Evolutionary conservation across 2,797 vertebrate species (phyloP).

Genomic region (Enoplosus armatus): DNA sequence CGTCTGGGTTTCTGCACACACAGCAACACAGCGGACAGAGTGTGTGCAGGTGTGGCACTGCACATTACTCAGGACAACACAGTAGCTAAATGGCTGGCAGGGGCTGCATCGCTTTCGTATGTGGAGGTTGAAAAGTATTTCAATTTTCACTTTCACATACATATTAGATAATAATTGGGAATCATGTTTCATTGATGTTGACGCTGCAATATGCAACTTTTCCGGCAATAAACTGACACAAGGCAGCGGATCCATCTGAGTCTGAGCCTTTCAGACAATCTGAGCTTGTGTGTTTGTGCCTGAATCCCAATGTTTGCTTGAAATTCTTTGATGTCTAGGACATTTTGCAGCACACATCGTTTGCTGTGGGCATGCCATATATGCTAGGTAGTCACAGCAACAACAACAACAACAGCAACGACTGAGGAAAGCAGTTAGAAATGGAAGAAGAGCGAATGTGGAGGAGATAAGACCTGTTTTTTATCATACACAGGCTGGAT

Average conservation of each 20-base stretch:
- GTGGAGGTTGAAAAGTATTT: background rate
- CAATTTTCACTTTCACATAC: background rate
- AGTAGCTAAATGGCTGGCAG: background rate
- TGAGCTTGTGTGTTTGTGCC: background rate
- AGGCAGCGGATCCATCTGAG: background rate
- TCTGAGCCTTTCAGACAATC: background rate
- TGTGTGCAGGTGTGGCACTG: constrained; percentile 14
- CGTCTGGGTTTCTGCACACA: constrained; percentile 91
- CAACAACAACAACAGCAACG: constrained; percentile 36
- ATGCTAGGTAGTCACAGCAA: constrained; percentile 48
- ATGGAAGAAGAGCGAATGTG: constrained; percentile 10
- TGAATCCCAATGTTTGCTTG: constrained; percentile 3
- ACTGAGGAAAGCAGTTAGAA: constrained; percentile 16
- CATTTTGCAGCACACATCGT: constrained; percentile 12
- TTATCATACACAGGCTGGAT: background rate
- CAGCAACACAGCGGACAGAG: constrained; percentile 45
- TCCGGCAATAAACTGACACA: background rate
- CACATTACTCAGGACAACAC: constrained; percentile 5
- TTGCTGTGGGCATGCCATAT: constrained; percentile 19
- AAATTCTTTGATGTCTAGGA: constrained; percentile 32
- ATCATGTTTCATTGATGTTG: background rate
- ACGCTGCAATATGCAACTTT: constrained; percentile 20
- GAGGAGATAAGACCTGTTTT: constrained; percentile 22
- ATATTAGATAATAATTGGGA: background rate
- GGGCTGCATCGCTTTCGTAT: background rate